Percentiles rank a stretch among this genome's conserved stretches.
These are phyloP conservation scores for Physella acuta DNA, from an alignment of 1,140 invertebrate species.

Conservation along the genomic window DNA sequence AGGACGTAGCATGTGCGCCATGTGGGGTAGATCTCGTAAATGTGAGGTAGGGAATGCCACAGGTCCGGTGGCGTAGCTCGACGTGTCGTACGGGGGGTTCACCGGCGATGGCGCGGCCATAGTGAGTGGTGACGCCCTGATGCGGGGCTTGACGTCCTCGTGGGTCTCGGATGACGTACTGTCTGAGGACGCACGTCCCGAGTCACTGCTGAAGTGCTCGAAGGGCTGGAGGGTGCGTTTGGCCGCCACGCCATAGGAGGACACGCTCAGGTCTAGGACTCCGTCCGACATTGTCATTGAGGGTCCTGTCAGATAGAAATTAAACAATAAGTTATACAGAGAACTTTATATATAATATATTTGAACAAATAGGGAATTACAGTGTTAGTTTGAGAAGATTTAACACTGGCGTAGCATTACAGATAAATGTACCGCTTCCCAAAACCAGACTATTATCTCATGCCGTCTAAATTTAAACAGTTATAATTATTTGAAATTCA, in stretches of 20 bases:
- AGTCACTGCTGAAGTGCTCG: conserved; percentile 23
- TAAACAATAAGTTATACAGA: too few relatives aligned
- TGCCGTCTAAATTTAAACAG: too few relatives aligned
- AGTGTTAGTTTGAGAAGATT: too few relatives aligned
- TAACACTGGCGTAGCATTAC: too few relatives aligned
- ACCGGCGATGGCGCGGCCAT: not conserved
- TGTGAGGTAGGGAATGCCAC: not conserved
- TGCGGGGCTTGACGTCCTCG: conserved; percentile 11
- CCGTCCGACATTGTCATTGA: conserved; percentile 39
- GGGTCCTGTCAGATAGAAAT: not conserved
- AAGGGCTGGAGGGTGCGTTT: conserved; percentile 7
- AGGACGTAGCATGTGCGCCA: not conserved
- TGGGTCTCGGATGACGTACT: conserved; percentile 19
- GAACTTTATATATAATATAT: too few relatives aligned
- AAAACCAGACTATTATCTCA: too few relatives aligned
- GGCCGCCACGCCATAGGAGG: conserved; percentile 30
- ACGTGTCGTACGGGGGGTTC: not conserved
- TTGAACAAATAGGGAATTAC: too few relatives aligned
- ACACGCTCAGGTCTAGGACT: conserved; percentile 41
- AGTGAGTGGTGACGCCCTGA: not conserved
- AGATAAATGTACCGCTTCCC: too few relatives aligned
- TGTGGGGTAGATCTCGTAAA: not conserved
- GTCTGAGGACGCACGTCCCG: conserved; percentile 23
- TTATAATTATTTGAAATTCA: too few relatives aligned
- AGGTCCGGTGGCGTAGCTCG: not conserved